Base-by-base conservation (phyloP, 2,797 vertebrate species). In the Chelon labrosus region DNA sequence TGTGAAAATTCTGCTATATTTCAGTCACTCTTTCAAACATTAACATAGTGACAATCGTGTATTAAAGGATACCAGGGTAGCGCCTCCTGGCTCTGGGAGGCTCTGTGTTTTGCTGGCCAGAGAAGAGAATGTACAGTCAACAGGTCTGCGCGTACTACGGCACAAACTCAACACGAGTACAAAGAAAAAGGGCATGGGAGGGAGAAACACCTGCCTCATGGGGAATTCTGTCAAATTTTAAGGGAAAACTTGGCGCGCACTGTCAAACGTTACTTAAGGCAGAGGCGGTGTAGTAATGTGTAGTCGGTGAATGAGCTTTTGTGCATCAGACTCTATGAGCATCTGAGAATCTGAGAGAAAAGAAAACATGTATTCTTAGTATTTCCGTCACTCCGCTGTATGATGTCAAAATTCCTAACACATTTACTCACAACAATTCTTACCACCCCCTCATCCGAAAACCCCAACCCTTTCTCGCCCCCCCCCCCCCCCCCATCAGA, bases 71-170 rank as follows among this genome's bases (percentile, higher is more conserved):
- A 73, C 27, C 60, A 75, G 51, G 77, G 12, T 31, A 78, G 83
- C 86, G 90, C 87, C 91, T 90, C 87, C 73, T 68, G 51, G 57
- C 22, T 65, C 57, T 85, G 70, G 78, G 60, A 84, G 83, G 82
- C 57, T 64, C 19, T 7, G 57, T 91, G 85, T 91, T 92, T 85
- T 89, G 85, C 70, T 77, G 77, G 54, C 57, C 57, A 75, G 31
- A 82, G 86, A 74, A 89, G 85, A 89, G 65, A 75, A 63, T 85
- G 88, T 92, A 75, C 89, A 87, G 82, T 89, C 87, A 91, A 92
- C 82, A 91, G 72, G 61, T 70, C 85, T 64, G 37, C 4, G 7
- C 85, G 85, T 84, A 69, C 89, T 79, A n/a, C 67, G 64, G 71
- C 46, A 88, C 85, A 87, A 92, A 92, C 89, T 86, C 72, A 86